Base-by-base conservation (phyloP, 2,113 vertebrate genomes). In the Numenius arquata region DNA sequence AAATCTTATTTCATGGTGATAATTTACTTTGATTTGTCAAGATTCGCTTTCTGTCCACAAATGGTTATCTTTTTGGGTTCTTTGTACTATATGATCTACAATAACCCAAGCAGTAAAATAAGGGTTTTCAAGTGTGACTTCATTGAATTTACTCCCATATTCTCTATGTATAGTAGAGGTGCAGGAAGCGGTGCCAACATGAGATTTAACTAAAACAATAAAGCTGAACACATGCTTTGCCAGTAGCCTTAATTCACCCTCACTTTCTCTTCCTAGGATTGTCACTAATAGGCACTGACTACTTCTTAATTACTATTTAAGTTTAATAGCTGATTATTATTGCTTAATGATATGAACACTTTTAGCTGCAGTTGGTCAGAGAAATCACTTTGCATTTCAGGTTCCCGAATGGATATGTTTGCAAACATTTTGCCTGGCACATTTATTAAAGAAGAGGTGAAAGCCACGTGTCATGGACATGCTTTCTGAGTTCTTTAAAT, bases 221-320 rank as follows among this genome's bases (percentile, higher is more conserved):
- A 92, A 87, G 45, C 77, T 79, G 70, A 85, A 73, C 11, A 22
- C 1, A 6, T 75, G 61, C 74, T 91, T 87, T 94, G 86, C 92
- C 89, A 95, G 40, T 9, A 79, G 89, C 86, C 66, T 85, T 89
- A 91, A 95, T 91, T 95, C 94, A 92, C 62, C 70, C 70, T 78
- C 74, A 12, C 73, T 93, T 91, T 87, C 62, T 68, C 58, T 65
- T 93, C 94, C 53, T 45, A 66, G 62, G 48, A 45, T 53, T 85
- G 89, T 75, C 84, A 79, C 77, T 96, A 89, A 93, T 38, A 85
- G 90, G 86, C 83, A 81, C 65, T 81, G 58, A 89, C 77, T 94
- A 38, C 58, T 85, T 87, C 94, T 89, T 89, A 93, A 94, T 89
- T 89, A 87, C 75, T 93, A 76, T 93, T 88, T 56, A 83, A 94